These are phyloP conservation scores for Arctocebus calabarensis DNA, from an alignment of 2,797 vertebrate genomes.

Conservation along the genomic window DNA sequence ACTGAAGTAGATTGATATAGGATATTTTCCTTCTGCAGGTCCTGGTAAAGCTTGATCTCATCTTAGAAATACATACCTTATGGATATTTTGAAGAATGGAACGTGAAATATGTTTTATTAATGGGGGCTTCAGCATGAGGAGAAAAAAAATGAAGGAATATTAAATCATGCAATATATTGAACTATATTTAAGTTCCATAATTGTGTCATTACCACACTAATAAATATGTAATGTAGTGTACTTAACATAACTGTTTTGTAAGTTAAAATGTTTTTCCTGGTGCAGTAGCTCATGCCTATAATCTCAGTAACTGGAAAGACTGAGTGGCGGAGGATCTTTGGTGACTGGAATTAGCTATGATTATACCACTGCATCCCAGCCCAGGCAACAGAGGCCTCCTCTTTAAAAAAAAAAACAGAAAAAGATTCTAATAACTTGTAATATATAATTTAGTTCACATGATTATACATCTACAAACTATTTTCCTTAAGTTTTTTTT, in stretches of 20 bases:
- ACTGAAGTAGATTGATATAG: neutral
- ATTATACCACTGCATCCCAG: too few species aligned
- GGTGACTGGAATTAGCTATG: too few species aligned
- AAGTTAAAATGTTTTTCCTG: neutral
- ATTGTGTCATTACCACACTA: neutral
- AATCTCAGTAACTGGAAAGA: too few species aligned
- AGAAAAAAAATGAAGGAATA: neutral
- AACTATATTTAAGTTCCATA: neutral
- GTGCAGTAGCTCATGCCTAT: too few species aligned
- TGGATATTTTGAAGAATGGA: neutral
- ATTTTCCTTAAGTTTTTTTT: neutral
- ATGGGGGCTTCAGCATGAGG: neutral
- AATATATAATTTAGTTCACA: neutral
- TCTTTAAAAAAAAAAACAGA: too few species aligned
- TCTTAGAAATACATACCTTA: constrained; percentile 19
- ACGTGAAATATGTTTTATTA: neutral
- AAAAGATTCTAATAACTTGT: neutral
- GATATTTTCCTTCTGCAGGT: neutral
- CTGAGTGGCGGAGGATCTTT: too few species aligned
- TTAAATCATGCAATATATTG: neutral
- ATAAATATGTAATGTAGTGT: neutral
- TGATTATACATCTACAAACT: neutral
- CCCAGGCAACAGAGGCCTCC: too few species aligned
- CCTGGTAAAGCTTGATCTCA: neutral
- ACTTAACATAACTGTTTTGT: neutral